Evolutionary conservation across 2,113 vertebrate species (phyloP).

Genomic region (Sardina pilchardus): DNA sequence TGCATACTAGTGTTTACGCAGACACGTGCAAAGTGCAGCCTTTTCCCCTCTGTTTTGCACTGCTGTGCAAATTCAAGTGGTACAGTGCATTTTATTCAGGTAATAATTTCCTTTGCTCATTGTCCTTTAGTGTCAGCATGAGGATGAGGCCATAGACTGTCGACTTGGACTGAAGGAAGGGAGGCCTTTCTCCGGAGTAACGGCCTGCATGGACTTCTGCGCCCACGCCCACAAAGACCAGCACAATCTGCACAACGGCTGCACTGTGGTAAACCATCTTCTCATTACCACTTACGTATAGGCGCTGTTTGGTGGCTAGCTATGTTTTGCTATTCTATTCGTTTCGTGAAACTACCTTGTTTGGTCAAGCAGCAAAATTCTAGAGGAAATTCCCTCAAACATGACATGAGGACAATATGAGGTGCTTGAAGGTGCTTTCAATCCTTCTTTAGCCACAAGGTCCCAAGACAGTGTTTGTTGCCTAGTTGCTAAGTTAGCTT

Average conservation of each 20-base stretch:
- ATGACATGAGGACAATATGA: neutral
- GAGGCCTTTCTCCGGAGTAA: constrained; percentile 93
- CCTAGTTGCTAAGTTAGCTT: neutral
- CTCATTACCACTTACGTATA: neutral
- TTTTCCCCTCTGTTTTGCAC: no score
- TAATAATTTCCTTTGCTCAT: neutral
- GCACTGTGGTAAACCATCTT: constrained; percentile 87
- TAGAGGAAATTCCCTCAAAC: neutral
- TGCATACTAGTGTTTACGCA: no score
- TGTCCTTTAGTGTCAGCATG: constrained; percentile 79
- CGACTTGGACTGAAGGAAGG: constrained; percentile 92
- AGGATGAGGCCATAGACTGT: constrained; percentile 86
- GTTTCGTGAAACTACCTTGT: neutral
- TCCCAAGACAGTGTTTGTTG: neutral
- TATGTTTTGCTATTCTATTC: neutral
- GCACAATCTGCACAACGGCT: constrained; percentile 97
- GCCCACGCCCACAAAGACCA: constrained; percentile 98
- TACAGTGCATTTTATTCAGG: neutral
- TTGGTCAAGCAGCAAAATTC: neutral
- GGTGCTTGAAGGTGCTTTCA: neutral
- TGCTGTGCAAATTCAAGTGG: neutral
- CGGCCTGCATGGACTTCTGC: constrained; percentile 98
- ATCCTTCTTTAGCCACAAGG: neutral
- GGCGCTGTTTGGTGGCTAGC: neutral
- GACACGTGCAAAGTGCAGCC: no score